Evolutionary conservation across 1,140 invertebrate species (phyloP), one percentile per base, ranked within the genome.

Genomic region (Capitella teleta): DNA sequence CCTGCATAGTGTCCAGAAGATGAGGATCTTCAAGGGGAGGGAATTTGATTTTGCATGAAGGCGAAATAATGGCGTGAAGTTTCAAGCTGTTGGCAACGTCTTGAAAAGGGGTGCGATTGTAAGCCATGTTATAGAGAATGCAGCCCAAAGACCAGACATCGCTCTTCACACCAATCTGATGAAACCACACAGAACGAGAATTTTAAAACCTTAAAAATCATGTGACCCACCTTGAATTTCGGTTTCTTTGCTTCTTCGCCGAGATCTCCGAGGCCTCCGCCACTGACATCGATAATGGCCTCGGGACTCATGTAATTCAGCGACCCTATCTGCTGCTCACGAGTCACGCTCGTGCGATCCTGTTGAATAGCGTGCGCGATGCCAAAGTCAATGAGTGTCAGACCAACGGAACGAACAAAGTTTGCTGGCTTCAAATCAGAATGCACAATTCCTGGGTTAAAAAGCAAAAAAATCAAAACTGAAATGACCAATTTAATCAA

Each of bases 71-170:
- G 5, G 87, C 87, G 46, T 75, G 75, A 16, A 94, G 78, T 73
- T 94, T 95, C 63, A 78, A 78, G 6, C 82, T 73, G 61, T 84
- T 79, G 12, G 77, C 77, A 37, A 94, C 81, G 64, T 92, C 81
- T 28, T 87, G 81, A 71, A 96, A 98, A 3, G 94, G 94, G 0
- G 91, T 90, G 46, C 78, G 76, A 2, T 88, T 84, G 70, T 94
- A 97, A 10, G 93, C 79, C 65, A 97, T 76, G 66, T 86, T 82
- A 68, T 96, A 98, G 23, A 98, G 75, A 54, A 98, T 98, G 68
- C 93, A 96, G 14, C 94, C 94, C 25, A 98, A 74, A 0, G 91
- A 94, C 94, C 94, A 98, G 14, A 98, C 87, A 72, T 98, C 94
- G 12, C 89, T 89, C 61, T 90, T 92, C 49, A 82, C 85, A 51